Evolutionary conservation across 2,888 invertebrate species (phyloP).

Genomic region (Coelogynopora nodosa): DNA sequence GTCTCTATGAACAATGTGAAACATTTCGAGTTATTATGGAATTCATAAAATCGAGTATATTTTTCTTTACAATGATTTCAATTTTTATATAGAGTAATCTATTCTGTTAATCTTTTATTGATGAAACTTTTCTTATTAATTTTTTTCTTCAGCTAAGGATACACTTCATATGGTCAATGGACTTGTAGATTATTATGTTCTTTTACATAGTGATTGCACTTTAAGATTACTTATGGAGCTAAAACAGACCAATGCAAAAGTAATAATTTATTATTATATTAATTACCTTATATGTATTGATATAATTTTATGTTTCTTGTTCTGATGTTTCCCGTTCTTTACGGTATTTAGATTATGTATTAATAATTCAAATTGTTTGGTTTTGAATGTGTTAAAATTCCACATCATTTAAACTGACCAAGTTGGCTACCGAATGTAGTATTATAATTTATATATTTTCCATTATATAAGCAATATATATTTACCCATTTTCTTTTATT

Average conservation of each 20-base stretch:
- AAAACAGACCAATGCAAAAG: not conserved
- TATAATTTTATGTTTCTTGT: too few species aligned
- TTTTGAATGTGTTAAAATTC: too few species aligned
- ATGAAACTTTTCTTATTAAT: not conserved
- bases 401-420: too few species aligned
- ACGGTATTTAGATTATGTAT: too few species aligned
- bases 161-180: conserved; percentile 1
- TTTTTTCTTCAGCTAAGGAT: not conserved
- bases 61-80: not conserved
- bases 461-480: too few species aligned
- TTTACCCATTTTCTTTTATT: too few species aligned
- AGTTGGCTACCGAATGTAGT: too few species aligned
- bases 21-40: not conserved
- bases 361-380: too few species aligned
- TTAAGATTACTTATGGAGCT: not conserved
- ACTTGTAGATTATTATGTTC: not conserved
- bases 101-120: not conserved
- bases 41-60: not conserved
- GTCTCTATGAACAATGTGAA: not conserved
- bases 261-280: too few species aligned
- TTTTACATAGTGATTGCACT: not conserved
- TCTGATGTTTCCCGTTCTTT: too few species aligned
- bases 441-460: too few species aligned
- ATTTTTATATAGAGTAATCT: not conserved
- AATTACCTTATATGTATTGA: too few species aligned